Base-by-base conservation (phyloP, 1,140 invertebrate species). In the Holotrichia oblita region DNA sequence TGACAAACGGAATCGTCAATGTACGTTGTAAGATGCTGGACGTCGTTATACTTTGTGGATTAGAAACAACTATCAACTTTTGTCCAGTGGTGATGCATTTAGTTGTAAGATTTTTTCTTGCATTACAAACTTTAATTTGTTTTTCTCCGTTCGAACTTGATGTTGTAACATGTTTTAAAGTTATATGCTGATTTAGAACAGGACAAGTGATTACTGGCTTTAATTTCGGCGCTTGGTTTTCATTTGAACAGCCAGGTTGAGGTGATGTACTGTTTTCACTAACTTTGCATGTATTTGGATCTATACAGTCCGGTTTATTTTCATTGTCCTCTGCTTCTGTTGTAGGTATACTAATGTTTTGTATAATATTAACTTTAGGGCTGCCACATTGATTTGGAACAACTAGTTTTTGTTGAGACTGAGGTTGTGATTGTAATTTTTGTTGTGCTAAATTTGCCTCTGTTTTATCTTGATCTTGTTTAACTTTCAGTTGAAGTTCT, bases 31-130 rank as follows among this genome's bases (percentile, higher is more conserved):
- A 76, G 61, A 86, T 85, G 79, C 84, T 86, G 44, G 81, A 80
- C 2, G 82, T 81, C 10, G 82, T 77, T 40, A 85, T 79, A 20
- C 82, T 82, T 79, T 84, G 83, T 48, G 85, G 78, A 79, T 84
- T 84, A 9, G 84, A 85, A 10, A 86, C 83, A 73, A 86, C 84
- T 61, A 87, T 86, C 20, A 87, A 64, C 78, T 87, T 87, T 80
- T 87, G 84, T 17, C 83, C 81, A 8, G 83, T 77, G 3, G 80
- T 82, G 2, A 82, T 78, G 40, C 74, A 44, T 72, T 82, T 79
- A 77, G 83, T 84, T 22, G 81, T 79, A 17, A 82, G 61, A 24
- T 79, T 55, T 78, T 80, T 82, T 64, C 81, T 64, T 40, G 79
- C 59, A 7, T 75, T 12, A 69, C 80, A 80, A 34, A 80, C 77